Evolutionary conservation across 1,140 invertebrate genomes (phyloP), one percentile per base, ranked within the genome.

Genomic region (Aphidius gifuensis): DNA sequence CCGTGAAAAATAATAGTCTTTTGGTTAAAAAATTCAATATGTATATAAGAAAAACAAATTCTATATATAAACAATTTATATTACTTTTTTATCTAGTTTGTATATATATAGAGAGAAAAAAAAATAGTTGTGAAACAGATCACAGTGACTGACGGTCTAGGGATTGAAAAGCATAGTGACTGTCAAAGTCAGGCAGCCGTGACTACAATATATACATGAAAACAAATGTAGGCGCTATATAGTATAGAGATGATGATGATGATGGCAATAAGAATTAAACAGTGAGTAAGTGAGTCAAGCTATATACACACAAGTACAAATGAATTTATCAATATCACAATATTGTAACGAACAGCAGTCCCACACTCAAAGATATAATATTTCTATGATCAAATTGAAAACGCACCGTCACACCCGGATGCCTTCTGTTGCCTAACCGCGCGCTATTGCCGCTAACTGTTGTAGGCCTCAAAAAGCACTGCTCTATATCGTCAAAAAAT

Each of bases 371-470:
- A 21, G 51, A 39, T 54, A 40, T 58, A 56, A 58, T 48, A 57
- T 58, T 38, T 55, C 23, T 60, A 53, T 51, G 40, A 56, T 66
- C 57, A 50, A 60, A 62, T 59, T 60, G 61, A 78, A 79, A 74
- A 66, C 64, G 76, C 76, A 68, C 9, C 66, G 75, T 79, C 76
- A 80, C 72, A 74, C 67, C 66, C 69, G 67, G 69, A 69, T 71
- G 69, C 71, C 73, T 77, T 74, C 68, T 69, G 72, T 74, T 76
- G 65, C 70, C 62, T 68, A 69, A 74, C 56, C 63, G 46, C 48
- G 32, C 46, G 47, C 38, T 53, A 55, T 60, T 9, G 16, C 5
- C 48, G 9, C 2, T 44, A 8, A 6, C 45, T 7, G 54, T 39
- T 8, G 43, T 43, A 49, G 50, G 6, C 46, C 16, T 49, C 23